Evolutionary conservation across 2,888 invertebrate genomes (phyloP), one percentile per base, ranked within the genome.

Genomic region (Rutpela maculata): DNA sequence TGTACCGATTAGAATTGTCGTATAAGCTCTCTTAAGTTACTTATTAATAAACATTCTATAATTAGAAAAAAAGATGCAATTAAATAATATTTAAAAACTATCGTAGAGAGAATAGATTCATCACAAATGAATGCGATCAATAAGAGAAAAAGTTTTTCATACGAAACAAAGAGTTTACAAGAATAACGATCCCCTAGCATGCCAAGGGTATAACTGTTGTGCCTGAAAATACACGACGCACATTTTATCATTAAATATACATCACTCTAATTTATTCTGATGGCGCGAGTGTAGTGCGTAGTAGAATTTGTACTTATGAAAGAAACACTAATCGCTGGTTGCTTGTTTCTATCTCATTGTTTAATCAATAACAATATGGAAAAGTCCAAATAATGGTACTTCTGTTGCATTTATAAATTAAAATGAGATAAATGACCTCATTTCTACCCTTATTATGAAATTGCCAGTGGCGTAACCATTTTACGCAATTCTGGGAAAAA

Each of bases 181-280:
- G 17, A 11, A 55, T 69, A 69, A 69, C 19, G 69, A 69, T 56
- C 11, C 35, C 35, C 15, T 69, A 17, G 15, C 69, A 69, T 35
- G 69, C 18, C 26, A 55, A n/a, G 17, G 9, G 56, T n/a, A 56
- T 55, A 56, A 69, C 9, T 50, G 50, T 11, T 19, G 18, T 3
- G 12, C 6, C 50, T n/a, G n/a, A 15, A 12, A 62, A 31, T 62
- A 22, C 11, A 60, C 15, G 22, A 62, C 31, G 62, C 62, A 65
- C 17, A 62, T 35, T 26, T 35, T 35, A 10, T n/a, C 31, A 62
- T 50, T 31, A 31, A 35, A 62, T 35, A 31, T 31, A 62, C 50
- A 50, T 15, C 50, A 17, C n/a, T 50, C 50, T 50, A 50, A 17
- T 50, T 50, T 50, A 50, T 50, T 50, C 50, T 3, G 12, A 1